phyloP scores from a whole-genome alignment of 2,113 vertebrate genomes.

The Tyrannus savana region DNA sequence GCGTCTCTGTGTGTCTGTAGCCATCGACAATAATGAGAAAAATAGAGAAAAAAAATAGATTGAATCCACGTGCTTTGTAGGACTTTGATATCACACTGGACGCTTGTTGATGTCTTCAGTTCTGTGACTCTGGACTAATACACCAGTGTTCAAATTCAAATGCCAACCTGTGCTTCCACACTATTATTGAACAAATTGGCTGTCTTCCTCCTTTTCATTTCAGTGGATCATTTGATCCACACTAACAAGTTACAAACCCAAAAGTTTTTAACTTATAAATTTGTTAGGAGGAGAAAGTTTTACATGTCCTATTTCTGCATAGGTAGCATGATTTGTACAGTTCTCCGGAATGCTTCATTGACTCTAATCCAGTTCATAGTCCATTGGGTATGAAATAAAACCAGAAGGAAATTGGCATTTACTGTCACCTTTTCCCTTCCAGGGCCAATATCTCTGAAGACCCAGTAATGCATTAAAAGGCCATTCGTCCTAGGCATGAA shows the following conservation, averaged over 20 bases:
- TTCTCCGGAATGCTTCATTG: not conserved
- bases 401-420: not conserved
- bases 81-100: not conserved
- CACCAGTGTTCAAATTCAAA: not conserved
- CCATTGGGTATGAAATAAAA: not conserved
- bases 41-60: not conserved
- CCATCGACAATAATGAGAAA: not conserved
- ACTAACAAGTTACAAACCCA: not conserved
- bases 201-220: not conserved
- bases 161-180: not conserved
- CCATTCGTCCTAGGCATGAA: not conserved
- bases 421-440: slow-evolving; percentile 1
- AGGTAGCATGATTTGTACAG: not conserved
- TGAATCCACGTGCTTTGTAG: not conserved
- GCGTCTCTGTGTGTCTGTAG: not conserved
- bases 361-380: not conserved
- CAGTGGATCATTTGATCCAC: not conserved
- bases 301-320: not conserved
- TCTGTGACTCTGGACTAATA: not conserved
- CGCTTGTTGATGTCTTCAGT: not conserved
- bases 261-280: not conserved
- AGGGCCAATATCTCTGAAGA: not conserved
- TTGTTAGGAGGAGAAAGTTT: not conserved
- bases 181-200: not conserved
- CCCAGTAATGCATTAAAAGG: not conserved